Conservation (phyloP, 2,888 invertebrate genomes). For the Argyresthia albistria region DNA sequence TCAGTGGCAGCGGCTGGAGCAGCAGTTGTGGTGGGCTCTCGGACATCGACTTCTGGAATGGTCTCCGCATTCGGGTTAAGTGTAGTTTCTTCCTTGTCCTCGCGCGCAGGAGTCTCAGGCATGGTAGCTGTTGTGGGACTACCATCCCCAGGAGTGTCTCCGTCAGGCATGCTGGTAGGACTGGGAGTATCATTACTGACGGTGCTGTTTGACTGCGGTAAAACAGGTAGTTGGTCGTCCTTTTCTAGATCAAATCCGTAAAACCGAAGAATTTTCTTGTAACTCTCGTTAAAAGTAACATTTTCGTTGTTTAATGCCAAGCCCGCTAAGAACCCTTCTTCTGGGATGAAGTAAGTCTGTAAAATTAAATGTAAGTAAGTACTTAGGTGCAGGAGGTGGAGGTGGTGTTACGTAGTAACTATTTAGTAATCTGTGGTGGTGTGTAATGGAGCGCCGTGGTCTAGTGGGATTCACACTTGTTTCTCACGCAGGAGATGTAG, state of each 20-base stretch:
- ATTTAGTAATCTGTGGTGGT: too few relatives aligned
- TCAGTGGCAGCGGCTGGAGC: slow-evolving; percentile 30
- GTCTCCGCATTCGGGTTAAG: slow-evolving; percentile 39
- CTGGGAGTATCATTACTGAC: slow-evolving; percentile 17
- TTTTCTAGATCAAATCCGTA: slow-evolving; percentile 85
- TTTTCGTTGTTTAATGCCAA: slow-evolving; percentile 85
- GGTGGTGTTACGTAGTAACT: too few relatives aligned
- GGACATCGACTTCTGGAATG: slow-evolving; percentile 28
- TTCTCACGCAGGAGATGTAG: too few relatives aligned
- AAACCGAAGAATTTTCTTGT: slow-evolving; percentile 80
- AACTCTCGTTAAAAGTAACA: slow-evolving; percentile 81
- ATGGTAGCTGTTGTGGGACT: slow-evolving; percentile 21
- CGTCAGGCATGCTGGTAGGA: slow-evolving; percentile 17
- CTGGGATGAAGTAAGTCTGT: slow-evolving; percentile 87
- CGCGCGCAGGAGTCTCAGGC: slow-evolving; percentile 10
- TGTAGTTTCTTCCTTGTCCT: slow-evolving; percentile 34
- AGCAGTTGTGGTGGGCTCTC: slow-evolving; percentile 22
- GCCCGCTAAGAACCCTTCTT: slow-evolving; percentile 87
- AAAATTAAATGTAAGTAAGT: slow-evolving; percentile 24
- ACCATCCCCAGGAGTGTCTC: slow-evolving; percentile 11
- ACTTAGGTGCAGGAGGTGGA: too few relatives aligned
- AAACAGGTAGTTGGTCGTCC: slow-evolving; percentile 37
- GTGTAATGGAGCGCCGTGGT: too few relatives aligned
- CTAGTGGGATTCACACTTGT: too few relatives aligned
- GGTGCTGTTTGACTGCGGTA: slow-evolving; percentile 24